These are phyloP conservation scores for Drosophila mojavensis DNA, from an alignment of 1,140 invertebrate species.

Conservation along the genomic window DNA sequence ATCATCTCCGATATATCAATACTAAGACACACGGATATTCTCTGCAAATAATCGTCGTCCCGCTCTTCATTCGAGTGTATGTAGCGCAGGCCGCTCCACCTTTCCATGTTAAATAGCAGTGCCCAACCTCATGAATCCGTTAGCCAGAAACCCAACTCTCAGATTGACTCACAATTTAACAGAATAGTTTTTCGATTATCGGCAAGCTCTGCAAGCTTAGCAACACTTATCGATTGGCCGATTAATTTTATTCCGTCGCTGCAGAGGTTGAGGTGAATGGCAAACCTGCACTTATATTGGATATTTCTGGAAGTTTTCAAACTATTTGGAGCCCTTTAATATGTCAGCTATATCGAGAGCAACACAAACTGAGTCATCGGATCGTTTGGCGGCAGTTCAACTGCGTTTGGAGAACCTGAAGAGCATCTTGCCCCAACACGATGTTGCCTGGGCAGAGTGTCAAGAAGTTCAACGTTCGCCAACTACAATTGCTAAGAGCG, in stretches of 20 bases:
- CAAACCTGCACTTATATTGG: too few species aligned
- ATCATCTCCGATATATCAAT: slow-evolving; percentile 45
- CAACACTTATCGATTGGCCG: slow-evolving; percentile 5
- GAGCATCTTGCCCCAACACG: not conserved
- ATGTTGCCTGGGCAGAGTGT: too few species aligned
- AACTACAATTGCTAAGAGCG: not conserved
- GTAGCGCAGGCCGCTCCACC: slow-evolving; percentile 30
- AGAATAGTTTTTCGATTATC: not conserved
- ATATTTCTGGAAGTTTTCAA: too few species aligned
- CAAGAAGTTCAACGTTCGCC: not conserved
- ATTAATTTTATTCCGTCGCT: slow-evolving; percentile 1
- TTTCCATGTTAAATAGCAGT: slow-evolving; percentile 23
- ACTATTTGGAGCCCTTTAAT: not conserved
- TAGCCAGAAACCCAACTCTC: not conserved
- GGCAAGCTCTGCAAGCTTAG: not conserved
- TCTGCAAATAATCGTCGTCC: slow-evolving; percentile 18
- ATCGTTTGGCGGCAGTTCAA: slow-evolving; percentile 1
- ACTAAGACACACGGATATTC: slow-evolving; percentile 56
- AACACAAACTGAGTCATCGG: slow-evolving; percentile 1
- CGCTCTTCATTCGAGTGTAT: slow-evolving; percentile 6
- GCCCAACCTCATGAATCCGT: slow-evolving; percentile 1
- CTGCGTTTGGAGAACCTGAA: slow-evolving; percentile 12
- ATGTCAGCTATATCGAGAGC: not conserved
- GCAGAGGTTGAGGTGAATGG: not conserved
- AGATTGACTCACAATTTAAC: slow-evolving; percentile 16